Conservation (phyloP, 1,140 invertebrate genomes). For the Drosophila tristis region DNA sequence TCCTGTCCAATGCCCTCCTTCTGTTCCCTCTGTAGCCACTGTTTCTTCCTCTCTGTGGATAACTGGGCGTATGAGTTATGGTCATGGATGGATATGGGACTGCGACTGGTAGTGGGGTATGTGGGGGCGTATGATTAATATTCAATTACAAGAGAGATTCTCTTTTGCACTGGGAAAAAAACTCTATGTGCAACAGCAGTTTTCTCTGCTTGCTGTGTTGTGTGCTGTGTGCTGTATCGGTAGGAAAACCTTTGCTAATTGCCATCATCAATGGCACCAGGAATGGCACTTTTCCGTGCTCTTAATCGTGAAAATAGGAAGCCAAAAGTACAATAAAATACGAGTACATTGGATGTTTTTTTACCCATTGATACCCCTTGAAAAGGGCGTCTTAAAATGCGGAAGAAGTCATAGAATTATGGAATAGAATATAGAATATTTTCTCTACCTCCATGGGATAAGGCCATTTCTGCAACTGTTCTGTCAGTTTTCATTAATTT, state of each 20-base stretch:
- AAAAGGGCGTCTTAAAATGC: too few relatives aligned
- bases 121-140: slow-evolving; percentile 77
- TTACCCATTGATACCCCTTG: too few relatives aligned
- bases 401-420: too few relatives aligned
- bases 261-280: slow-evolving; percentile 51
- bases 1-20: too few relatives aligned
- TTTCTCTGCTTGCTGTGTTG: slow-evolving; percentile 6
- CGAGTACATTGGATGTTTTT: not conserved
- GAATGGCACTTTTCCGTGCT: too few relatives aligned
- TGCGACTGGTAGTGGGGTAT: not conserved
- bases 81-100: slow-evolving; percentile 44
- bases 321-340: slow-evolving; percentile 60
- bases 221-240: slow-evolving; percentile 49
- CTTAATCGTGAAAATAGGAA: slow-evolving; percentile 12
- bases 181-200: slow-evolving; percentile 53
- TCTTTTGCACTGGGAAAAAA: slow-evolving; percentile 10
- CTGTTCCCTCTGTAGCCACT: too few relatives aligned
- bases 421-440: too few relatives aligned
- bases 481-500: too few relatives aligned
- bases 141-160: slow-evolving; percentile 71
- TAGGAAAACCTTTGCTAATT: slow-evolving; percentile 74
- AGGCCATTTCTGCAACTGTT: too few relatives aligned
- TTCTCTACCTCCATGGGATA: too few relatives aligned
- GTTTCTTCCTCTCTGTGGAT: too few relatives aligned
- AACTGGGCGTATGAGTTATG: slow-evolving; percentile 40